These are phyloP conservation scores for Esperia sulphurella DNA, from an alignment of 2,888 invertebrate genomes.

Conservation along the genomic window DNA sequence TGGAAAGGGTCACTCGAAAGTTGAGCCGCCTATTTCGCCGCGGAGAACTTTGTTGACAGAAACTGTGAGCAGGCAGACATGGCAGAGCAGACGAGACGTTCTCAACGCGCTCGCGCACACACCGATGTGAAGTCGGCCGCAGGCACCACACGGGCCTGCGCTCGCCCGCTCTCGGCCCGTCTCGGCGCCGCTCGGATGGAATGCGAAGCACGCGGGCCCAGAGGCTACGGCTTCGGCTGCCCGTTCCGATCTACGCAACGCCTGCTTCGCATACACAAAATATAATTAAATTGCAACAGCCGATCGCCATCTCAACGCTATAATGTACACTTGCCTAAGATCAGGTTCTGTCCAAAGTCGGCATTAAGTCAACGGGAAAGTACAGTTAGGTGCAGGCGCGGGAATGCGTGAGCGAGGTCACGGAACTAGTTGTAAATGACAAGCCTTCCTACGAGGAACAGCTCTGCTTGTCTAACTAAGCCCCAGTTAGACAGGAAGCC, in stretches of 20 bases:
- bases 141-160: conserved; percentile 14
- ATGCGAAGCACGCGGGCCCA: conserved; percentile 67
- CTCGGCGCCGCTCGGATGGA: conserved; percentile 58
- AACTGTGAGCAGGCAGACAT: conserved; percentile 42
- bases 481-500: conserved; percentile 28
- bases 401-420: conserved; percentile 80
- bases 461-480: conserved; percentile 56
- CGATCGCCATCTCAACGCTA: conserved; percentile 64
- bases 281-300: conserved; percentile 76
- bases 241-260: conserved; percentile 54
- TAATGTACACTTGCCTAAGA: conserved; percentile 73
- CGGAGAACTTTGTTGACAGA: conserved; percentile 75
- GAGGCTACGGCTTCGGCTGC: conserved; percentile 45
- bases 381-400: conserved; percentile 79
- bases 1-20: conserved; percentile 56
- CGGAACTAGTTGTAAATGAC: conserved; percentile 79
- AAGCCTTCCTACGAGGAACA: conserved; percentile 67
- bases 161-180: conserved; percentile 48
- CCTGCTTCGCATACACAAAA: conserved; percentile 66
- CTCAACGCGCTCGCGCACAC: conserved; percentile 75
- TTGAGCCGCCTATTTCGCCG: conserved; percentile 55
- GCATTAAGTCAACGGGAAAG: conserved; percentile 78
- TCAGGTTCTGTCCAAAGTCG: conserved; percentile 76
- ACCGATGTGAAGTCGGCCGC: conserved; percentile 74
- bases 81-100: conserved; percentile 57